Evolutionary conservation across 2,797 vertebrate genomes (phyloP).

Genomic region (Sebastes cheni): DNA sequence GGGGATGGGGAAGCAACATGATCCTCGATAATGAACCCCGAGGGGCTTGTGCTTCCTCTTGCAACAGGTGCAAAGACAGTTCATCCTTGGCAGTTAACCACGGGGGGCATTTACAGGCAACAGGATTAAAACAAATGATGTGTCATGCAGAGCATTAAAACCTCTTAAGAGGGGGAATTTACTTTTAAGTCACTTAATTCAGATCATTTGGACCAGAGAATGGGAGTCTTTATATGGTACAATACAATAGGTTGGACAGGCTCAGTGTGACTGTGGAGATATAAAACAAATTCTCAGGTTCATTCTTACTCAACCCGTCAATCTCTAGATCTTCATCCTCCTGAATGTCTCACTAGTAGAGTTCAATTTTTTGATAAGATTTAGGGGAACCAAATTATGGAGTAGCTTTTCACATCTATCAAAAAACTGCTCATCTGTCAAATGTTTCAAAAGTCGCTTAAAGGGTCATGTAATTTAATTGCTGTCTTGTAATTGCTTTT

Average conservation of each 20-base stretch:
- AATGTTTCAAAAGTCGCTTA: no score
- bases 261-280: background rate
- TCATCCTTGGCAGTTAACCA: constrained; percentile 76
- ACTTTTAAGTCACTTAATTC: constrained; percentile 34
- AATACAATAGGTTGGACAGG: background rate
- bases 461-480: no score
- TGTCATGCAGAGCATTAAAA: constrained; percentile 46
- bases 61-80: constrained; percentile 86
- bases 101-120: constrained; percentile 76
- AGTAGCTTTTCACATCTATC: no score
- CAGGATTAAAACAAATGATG: constrained; percentile 74
- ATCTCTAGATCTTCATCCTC: no score
- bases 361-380: fast-evolving
- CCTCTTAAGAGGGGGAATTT: constrained; percentile 17
- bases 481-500: no score
- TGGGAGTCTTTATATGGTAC: background rate
- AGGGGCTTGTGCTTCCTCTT: constrained; percentile 81
- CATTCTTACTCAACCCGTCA: no score
- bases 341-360: fast-evolving
- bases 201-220: constrained; percentile 13
- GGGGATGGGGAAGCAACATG: constrained; percentile 81
- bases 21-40: constrained; percentile 83
- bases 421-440: fast-evolving
- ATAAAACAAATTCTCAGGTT: no score
- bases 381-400: no score